Conservation (phyloP, 2,797 vertebrate species). For the Gorsachius magnificus region DNA sequence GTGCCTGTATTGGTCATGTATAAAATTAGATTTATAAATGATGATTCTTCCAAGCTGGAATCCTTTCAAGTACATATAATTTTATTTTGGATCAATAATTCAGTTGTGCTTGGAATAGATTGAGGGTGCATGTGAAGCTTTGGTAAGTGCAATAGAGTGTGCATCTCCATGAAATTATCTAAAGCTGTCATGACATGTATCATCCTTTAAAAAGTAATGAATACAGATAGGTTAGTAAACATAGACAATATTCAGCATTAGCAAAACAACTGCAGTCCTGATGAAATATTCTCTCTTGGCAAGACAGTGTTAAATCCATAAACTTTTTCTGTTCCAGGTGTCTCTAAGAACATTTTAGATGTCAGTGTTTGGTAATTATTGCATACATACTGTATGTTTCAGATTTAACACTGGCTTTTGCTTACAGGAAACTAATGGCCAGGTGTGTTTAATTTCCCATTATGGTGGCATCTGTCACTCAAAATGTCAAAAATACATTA, state of each 20-base stretch:
- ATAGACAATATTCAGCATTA: slow-evolving; percentile 77
- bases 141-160: slow-evolving; percentile 61
- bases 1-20: slow-evolving; percentile 36
- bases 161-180: slow-evolving; percentile 81
- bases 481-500: slow-evolving; percentile 70
- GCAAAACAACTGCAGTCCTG: slow-evolving; percentile 81
- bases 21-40: slow-evolving; percentile 57
- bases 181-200: slow-evolving; percentile 74
- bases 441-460: slow-evolving; percentile 71
- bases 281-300: slow-evolving; percentile 83
- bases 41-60: slow-evolving; percentile 48
- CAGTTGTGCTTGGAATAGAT: slow-evolving; percentile 34
- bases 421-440: slow-evolving; percentile 59
- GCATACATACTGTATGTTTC: neutral
- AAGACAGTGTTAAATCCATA: slow-evolving; percentile 78
- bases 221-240: slow-evolving; percentile 79
- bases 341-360: slow-evolving; percentile 50
- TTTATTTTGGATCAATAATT: slow-evolving; percentile 59
- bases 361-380: slow-evolving; percentile 55
- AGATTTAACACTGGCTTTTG: neutral
- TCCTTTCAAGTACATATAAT: slow-evolving; percentile 28
- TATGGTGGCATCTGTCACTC: slow-evolving; percentile 72
- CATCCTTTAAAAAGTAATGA: slow-evolving; percentile 79
- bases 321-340: slow-evolving; percentile 23
- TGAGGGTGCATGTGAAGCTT: neutral